Percentiles rank a stretch among this genome's conserved stretches.
phyloP scores from a whole-genome alignment of 2,113 vertebrate genomes.

The Coracopsis vasa region DNA sequence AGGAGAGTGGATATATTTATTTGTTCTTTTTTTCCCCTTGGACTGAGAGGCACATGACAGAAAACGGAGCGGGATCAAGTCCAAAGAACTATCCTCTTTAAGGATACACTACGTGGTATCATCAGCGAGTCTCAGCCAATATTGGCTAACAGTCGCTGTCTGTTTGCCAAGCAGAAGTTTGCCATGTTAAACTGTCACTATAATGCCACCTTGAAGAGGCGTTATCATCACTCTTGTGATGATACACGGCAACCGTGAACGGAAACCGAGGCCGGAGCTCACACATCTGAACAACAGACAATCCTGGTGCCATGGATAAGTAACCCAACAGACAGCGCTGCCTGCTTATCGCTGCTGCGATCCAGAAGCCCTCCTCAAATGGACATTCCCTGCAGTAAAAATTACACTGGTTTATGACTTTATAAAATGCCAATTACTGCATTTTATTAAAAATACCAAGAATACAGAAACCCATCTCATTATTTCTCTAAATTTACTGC shows the following conservation, averaged over 20 bases:
- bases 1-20: neutral
- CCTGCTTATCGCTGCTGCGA: neutral
- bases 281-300: conserved; percentile 56
- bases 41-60: neutral
- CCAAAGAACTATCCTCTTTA: conserved; percentile 61
- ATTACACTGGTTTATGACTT: neutral
- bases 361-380: neutral
- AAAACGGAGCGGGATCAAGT: conserved; percentile 39
- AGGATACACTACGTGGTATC: conserved; percentile 42
- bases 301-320: conserved; percentile 62
- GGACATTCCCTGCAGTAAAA: neutral
- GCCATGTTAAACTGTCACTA: conserved; percentile 69
- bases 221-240: conserved; percentile 66
- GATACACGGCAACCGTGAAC: conserved; percentile 67
- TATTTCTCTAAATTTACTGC: neutral
- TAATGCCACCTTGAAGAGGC: conserved; percentile 69
- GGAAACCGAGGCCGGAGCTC: conserved; percentile 56
- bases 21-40: neutral
- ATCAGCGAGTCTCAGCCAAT: conserved; percentile 55
- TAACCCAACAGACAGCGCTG: conserved; percentile 24
- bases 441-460: neutral
- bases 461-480: neutral
- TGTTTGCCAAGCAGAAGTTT: conserved; percentile 71
- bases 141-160: conserved; percentile 67
- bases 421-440: neutral